phyloP scores from a whole-genome alignment of 2,797 vertebrate species.

The Spondyliosoma cantharus region DNA sequence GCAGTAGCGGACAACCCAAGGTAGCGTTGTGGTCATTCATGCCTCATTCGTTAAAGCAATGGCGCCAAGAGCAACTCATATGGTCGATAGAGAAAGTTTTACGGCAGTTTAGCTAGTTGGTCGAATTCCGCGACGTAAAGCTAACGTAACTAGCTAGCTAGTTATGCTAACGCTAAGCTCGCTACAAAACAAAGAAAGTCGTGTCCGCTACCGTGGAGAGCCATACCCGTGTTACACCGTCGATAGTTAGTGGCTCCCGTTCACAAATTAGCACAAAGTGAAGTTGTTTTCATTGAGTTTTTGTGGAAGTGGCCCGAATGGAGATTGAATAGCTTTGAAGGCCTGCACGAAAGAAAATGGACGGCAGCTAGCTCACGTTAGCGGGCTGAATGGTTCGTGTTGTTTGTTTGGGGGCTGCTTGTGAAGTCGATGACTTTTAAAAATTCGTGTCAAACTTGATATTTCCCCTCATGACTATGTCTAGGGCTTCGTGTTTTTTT shows the following conservation, averaged over 20 bases:
- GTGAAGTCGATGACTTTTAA: no score
- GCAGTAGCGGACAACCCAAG: background rate
- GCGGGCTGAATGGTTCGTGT: background rate
- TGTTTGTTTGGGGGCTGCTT: background rate
- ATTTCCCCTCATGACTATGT: rapidly evolving
- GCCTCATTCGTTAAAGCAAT: rapidly evolving
- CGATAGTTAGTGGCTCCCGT: rapidly evolving
- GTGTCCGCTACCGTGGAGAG: rapidly evolving
- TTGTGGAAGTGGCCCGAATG: rapidly evolving
- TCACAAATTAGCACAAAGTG: rapidly evolving
- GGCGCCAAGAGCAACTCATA: background rate
- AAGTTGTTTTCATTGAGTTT: background rate
- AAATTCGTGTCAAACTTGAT: rapidly evolving
- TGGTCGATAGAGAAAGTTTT: conserved; percentile 28
- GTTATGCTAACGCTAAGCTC: conserved; percentile 1
- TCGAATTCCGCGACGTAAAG: conserved; percentile 17
- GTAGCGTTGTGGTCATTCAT: background rate
- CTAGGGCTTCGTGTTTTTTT: rapidly evolving
- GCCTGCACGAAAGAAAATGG: conserved; percentile 29
- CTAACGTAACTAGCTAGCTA: conserved; percentile 48
- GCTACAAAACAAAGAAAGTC: background rate
- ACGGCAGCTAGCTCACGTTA: conserved; percentile 4
- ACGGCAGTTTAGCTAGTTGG: conserved; percentile 5
- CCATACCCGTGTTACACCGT: rapidly evolving
- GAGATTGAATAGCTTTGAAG: conserved; percentile 19